phyloP scores from a whole-genome alignment of 2,113 vertebrate genomes.

The Ifrita kowaldi region DNA sequence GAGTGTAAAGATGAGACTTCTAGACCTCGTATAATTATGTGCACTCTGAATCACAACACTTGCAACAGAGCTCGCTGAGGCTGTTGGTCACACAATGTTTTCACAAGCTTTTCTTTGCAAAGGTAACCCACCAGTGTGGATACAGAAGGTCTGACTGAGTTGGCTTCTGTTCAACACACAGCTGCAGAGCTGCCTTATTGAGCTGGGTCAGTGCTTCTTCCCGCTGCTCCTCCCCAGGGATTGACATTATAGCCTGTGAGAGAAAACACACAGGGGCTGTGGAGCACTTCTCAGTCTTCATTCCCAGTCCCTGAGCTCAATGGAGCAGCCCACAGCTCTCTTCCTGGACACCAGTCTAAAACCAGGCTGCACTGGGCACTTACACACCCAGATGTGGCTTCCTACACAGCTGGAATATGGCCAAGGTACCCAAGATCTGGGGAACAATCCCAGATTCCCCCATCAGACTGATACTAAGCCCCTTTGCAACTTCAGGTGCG shows the following conservation, averaged over 20 bases:
- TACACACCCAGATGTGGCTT: not conserved
- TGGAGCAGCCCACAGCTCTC: not conserved
- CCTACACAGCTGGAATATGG: not conserved
- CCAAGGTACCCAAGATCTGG: not conserved
- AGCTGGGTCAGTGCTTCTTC: slow-evolving; percentile 74
- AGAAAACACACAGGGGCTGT: not conserved
- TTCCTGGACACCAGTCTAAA: not conserved
- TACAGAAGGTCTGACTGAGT: slow-evolving; percentile 54
- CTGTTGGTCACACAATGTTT: not conserved
- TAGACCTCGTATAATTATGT: not conserved
- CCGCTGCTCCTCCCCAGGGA: slow-evolving; percentile 60
- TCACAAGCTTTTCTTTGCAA: not conserved
- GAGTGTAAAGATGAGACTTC: not conserved
- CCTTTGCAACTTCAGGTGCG: not conserved
- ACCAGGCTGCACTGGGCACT: not conserved
- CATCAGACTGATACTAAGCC: not conserved
- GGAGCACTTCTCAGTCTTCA: not conserved
- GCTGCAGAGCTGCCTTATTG: slow-evolving; percentile 73
- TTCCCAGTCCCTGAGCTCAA: not conserved
- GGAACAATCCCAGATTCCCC: not conserved
- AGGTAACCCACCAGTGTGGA: slow-evolving; percentile 72
- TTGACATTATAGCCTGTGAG: slow-evolving; percentile 69
- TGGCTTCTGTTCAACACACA: slow-evolving; percentile 58
- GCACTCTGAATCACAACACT: not conserved
- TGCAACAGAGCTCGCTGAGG: not conserved